A percentile compares a stretch with the other conserved stretches of the same genome.
phyloP scores from a whole-genome alignment of 2,797 vertebrate species.

The Salmo trutta region DNA sequence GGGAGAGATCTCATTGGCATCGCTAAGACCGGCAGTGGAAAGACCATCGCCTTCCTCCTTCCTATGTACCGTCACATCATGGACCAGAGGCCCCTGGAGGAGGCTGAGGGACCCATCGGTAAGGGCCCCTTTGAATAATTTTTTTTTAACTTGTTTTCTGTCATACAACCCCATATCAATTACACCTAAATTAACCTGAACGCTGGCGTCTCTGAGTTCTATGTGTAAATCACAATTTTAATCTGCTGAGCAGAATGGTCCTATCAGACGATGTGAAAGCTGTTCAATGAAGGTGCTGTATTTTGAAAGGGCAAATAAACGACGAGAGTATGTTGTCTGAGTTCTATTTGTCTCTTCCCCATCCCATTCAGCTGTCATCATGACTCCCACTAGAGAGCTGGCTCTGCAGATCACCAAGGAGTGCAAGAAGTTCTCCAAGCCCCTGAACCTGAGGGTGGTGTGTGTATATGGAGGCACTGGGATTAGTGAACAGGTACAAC shows the following conservation, averaged over 20 bases:
- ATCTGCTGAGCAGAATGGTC: no score
- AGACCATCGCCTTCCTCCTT: conserved; percentile 96
- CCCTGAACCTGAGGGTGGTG: conserved; percentile 90
- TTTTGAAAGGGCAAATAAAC: neutral
- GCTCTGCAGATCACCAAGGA: conserved; percentile 99
- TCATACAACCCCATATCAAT: neutral
- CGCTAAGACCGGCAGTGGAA: conserved; percentile 97
- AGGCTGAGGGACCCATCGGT: conserved; percentile 80
- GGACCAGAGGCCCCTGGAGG: conserved; percentile 94
- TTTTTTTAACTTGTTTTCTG: neutral
- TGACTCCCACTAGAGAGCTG: conserved; percentile 96
- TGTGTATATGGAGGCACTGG: conserved; percentile 99
- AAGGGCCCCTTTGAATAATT: neutral
- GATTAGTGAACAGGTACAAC: conserved; percentile 95
- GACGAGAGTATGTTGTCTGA: neutral
- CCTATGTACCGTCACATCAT: conserved; percentile 99
- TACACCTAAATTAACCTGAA: neutral
- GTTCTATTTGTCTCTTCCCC: neutral
- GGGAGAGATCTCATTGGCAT: conserved; percentile 97
- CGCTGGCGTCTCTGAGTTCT: neutral
- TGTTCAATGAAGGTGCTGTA: no score
- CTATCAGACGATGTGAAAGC: no score
- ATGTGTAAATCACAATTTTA: neutral
- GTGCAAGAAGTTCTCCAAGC: conserved; percentile 98
- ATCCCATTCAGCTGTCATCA: conserved; percentile 85